Evolutionary conservation across 1,140 invertebrate genomes (phyloP), one percentile per base, ranked within the genome.

Genomic region (Pseudomyrmex cubaensis): DNA sequence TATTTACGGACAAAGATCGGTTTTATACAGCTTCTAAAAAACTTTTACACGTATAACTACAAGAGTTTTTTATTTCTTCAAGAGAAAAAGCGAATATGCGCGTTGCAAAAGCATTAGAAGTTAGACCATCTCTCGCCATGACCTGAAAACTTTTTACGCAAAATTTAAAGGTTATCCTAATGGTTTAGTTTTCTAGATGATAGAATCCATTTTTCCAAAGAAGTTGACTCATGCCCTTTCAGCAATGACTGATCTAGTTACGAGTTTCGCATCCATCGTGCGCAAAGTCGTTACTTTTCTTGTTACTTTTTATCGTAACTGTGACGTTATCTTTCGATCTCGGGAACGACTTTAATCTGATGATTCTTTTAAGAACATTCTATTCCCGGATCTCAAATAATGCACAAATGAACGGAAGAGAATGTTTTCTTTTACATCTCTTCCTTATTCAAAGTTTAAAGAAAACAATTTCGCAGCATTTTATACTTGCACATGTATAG

Each of bases 151-250:
- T 25, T 13, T 50, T 22, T n/a, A 20, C 10, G n/a, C 8, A 35
- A 13, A 66, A 76, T 59, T 48, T 20, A 25, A 48, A 10, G n/a
- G 44, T 57, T 57, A 35, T 50, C 22, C 0, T n/a, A 22, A 57
- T 10, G 15, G 3, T 59, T 70, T 8, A 17, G 5, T 67, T 20
- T 35, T 8, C 13, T 4, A 35, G 0, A 35, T 22, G 15, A 46
- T 75, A n/a, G 56, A 78, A 59, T 17, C 17, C 54, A 59, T 9
- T 78, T 69, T 69, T 35, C 5, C 70, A 59, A 76, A 52, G 59
- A 59, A 13, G 44, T 78, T 59, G 64, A 70, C 64, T 70, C 12
- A 25, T 59, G 54, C 52, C 10, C 35, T 78, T 78, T 67, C 63
- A 46, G 20, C 44, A 46, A 50, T 35, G 52, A 59, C 44, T 46